Evolutionary conservation across 2,113 vertebrate species (phyloP), one percentile per base, ranked within the genome.

Genomic region (Maccullochella peelii): DNA sequence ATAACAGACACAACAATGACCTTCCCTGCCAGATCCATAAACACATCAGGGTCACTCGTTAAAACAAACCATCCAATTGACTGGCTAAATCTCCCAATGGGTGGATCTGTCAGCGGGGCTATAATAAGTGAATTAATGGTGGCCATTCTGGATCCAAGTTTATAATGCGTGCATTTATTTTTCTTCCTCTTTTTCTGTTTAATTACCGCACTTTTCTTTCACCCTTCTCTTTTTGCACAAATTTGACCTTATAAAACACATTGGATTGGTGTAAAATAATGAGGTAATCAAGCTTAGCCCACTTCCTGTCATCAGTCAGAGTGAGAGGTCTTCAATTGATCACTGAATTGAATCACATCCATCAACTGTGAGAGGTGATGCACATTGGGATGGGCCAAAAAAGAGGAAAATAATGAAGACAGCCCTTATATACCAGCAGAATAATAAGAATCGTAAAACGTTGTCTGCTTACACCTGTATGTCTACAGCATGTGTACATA

Each of bases 11-110:
- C 44, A 23, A 67, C 66, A 65, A 71, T 52, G 82, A 90, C 89
- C 83, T 86, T 87, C 49, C 23, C n/a, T 0, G 2, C 23, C 72
- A 61, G 83, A 87, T 88, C 84, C 85, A 88, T 83, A 86, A 90
- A 85, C 88, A 68, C 79, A 89, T 85, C 62, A 77, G 78, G 79
- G 83, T 88, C 79, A 76, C 33, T 36, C 16, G 42, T 49, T 70
- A 70, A 84, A 88, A 83, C 81, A 79, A 83, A 80, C 72, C 70
- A 63, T 61, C 25, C 23, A 65, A 59, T 55, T 72, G 75, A 74
- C 63, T 0, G 0, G 40, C 0, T 25, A 50, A 76, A 54, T 63
- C 72, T 75, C 47, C 62, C 55, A 59, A 0, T 20, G 55, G 23
- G 47, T 57, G 69, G 30, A 50, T 77, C 77, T 59, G 72, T 88